Conservation (phyloP, 2,797 vertebrate genomes). For the Poecilia velifera region DNA sequence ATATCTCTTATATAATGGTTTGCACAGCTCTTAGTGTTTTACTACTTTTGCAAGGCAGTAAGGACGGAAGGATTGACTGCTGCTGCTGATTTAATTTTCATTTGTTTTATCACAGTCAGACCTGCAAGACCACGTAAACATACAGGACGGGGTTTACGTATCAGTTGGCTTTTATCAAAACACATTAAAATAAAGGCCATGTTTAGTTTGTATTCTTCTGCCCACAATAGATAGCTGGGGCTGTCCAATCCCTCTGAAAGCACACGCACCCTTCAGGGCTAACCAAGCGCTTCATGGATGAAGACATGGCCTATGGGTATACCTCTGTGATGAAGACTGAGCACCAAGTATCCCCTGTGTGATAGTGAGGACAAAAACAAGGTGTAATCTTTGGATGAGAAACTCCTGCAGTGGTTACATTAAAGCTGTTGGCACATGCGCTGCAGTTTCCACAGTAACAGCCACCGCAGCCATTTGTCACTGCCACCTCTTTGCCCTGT, state of each 20-base stretch:
- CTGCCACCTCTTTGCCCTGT: conserved; percentile 64
- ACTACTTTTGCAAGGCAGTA: neutral
- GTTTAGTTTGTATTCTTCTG: conserved; percentile 50
- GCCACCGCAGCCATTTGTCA: conserved; percentile 71
- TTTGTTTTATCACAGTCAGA: conserved; percentile 56
- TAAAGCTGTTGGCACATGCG: conserved; percentile 60
- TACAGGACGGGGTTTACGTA: conserved; percentile 27
- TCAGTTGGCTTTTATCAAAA: conserved; percentile 62
- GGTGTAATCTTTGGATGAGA: conserved; percentile 39
- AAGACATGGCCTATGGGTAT: conserved; percentile 23
- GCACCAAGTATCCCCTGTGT: conserved; percentile 30
- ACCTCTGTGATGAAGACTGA: conserved; percentile 22
- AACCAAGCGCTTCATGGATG: neutral
- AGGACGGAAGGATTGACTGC: conserved; percentile 32
- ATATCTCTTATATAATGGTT: neutral
- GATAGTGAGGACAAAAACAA: conserved; percentile 34
- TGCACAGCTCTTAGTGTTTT: neutral
- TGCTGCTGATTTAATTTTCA: conserved; percentile 51
- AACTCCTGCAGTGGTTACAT: conserved; percentile 54
- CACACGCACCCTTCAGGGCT: conserved; percentile 20
- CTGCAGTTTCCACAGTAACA: conserved; percentile 76
- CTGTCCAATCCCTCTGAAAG: conserved; percentile 38
- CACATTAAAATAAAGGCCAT: conserved; percentile 26
- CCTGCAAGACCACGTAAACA: conserved; percentile 5
- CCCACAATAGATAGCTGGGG: conserved; percentile 54